Percentiles rank a stretch among this genome's conserved stretches.
phyloP scores from a whole-genome alignment of 2,797 vertebrate species.

The Pelochelys cantorii region DNA sequence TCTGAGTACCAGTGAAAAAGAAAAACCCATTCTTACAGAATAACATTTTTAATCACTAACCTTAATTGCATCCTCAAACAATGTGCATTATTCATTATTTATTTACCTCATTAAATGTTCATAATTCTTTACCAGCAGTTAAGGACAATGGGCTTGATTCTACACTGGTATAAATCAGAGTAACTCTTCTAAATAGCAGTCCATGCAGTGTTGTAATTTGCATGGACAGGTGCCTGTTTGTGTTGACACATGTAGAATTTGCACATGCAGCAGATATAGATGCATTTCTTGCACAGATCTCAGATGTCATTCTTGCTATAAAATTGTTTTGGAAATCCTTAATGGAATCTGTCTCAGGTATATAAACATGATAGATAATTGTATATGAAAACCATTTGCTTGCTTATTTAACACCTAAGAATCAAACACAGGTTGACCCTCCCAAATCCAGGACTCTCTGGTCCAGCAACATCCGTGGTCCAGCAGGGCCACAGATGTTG shows the following conservation, averaged over 20 bases:
- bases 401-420: not conserved
- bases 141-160: conserved; percentile 3
- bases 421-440: not conserved
- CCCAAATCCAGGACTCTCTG: too few relatives aligned
- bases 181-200: not conserved
- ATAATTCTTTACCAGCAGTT: not conserved
- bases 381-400: not conserved
- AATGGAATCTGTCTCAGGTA: not conserved
- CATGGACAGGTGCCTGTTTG: not conserved
- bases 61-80: conserved; percentile 15
- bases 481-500: too few relatives aligned
- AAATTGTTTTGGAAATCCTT: conserved; percentile 9
- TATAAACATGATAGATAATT: not conserved
- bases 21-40: conserved; percentile 34
- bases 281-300: not conserved
- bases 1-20: conserved; percentile 9
- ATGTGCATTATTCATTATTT: conserved; percentile 12
- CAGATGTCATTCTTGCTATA: not conserved
- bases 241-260: conserved; percentile 16
- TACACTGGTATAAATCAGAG: conserved; percentile 17
- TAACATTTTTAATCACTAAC: not conserved
- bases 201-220: not conserved
- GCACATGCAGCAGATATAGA: not conserved
- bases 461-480: too few relatives aligned
- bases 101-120: not conserved